Evolutionary conservation across 2,888 invertebrate species (phyloP).

Genomic region (Pachymerium ferrugineum): DNA sequence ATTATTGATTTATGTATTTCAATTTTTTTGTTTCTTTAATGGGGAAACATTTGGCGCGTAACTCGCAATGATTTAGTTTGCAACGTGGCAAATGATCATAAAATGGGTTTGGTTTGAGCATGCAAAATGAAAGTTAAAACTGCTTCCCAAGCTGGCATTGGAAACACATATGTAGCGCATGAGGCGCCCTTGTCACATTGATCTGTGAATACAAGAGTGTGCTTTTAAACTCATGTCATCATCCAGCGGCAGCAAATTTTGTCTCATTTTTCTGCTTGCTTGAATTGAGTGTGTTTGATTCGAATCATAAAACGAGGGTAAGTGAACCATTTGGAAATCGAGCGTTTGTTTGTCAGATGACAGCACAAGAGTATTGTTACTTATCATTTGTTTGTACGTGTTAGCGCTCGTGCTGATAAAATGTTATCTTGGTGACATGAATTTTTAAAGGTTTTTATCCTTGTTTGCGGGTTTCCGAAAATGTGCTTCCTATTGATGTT

Average conservation of each 20-base stretch:
- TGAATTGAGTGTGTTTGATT: background rate
- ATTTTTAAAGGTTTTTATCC: background rate
- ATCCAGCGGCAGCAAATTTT: background rate
- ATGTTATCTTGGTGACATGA: background rate
- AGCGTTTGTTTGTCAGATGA: background rate
- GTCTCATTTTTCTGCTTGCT: background rate
- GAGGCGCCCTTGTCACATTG: background rate
- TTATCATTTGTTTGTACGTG: too few relatives aligned
- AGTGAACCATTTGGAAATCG: background rate
- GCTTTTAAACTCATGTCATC: too few relatives aligned
- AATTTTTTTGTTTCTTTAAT: background rate
- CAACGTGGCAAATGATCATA: background rate
- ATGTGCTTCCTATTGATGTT: background rate
- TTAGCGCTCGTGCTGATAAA: too few relatives aligned
- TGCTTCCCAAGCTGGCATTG: background rate
- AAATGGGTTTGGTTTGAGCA: background rate
- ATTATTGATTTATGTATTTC: background rate
- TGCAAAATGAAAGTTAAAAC: slow-evolving; percentile 10
- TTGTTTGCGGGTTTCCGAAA: too few relatives aligned
- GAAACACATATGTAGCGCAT: background rate
- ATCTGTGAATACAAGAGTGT: background rate
- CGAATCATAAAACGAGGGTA: background rate
- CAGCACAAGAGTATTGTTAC: background rate
- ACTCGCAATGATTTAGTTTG: background rate
- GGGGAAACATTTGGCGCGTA: background rate